Percentiles rank a stretch among this genome's conserved stretches.
Evolutionary conservation across 2,888 invertebrate genomes (phyloP).

Genomic region (Diachrysia chrysitis): DNA sequence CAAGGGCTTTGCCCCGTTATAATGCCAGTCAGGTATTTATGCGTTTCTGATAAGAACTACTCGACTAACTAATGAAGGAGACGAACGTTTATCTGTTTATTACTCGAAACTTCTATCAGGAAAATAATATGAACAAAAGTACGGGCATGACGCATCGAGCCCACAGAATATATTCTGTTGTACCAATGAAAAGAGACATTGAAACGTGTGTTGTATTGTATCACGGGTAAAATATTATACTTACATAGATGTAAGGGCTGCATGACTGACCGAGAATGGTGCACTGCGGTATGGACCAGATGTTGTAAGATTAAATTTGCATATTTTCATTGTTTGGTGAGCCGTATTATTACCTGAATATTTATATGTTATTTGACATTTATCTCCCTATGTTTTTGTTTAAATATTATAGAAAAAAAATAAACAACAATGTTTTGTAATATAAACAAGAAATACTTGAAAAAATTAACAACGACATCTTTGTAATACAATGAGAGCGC

Average conservation of each 20-base stretch:
- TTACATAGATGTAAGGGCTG: constrained; percentile 33
- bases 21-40: constrained; percentile 63
- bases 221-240: constrained; percentile 24
- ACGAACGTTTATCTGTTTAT: constrained; percentile 52
- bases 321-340: constrained; percentile 52
- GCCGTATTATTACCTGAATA: constrained; percentile 8
- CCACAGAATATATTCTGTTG: constrained; percentile 21
- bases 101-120: constrained; percentile 38
- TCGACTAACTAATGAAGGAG: constrained; percentile 61
- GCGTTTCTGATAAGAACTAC: constrained; percentile 63
- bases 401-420: not conserved
- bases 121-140: constrained; percentile 34
- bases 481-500: constrained; percentile 12
- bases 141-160: constrained; percentile 28
- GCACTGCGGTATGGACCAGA: constrained; percentile 63
- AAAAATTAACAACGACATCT: constrained; percentile 8
- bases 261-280: constrained; percentile 55
- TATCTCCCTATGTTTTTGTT: too few relatives aligned
- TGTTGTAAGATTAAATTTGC: constrained; percentile 60
- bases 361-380: not conserved
- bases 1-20: constrained; percentile 72
- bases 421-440: constrained; percentile 9
- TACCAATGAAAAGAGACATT: constrained; percentile 35
- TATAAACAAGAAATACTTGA: constrained; percentile 16
- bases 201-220: constrained; percentile 23